Conservation (phyloP, 2,113 vertebrate species). For the Accipiter cooperii region DNA sequence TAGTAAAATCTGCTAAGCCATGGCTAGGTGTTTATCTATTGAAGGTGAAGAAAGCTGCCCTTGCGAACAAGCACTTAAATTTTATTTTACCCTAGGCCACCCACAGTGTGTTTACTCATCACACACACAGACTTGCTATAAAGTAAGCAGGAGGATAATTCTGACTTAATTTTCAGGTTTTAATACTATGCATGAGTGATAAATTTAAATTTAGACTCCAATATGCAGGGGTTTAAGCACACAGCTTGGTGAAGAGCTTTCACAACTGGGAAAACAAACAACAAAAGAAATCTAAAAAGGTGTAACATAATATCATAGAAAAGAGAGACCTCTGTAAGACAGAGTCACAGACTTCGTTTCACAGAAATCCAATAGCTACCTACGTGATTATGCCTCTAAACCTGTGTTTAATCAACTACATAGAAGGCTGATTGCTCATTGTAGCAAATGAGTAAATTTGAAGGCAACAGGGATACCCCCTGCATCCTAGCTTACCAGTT, state of each 20-base stretch:
- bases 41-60: conserved; percentile 26
- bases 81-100: conserved; percentile 54
- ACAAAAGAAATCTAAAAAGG: neutral
- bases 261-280: neutral
- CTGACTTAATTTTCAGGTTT: conserved; percentile 30
- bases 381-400: neutral
- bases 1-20: neutral
- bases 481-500: neutral
- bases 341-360: neutral
- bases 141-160: conserved; percentile 28
- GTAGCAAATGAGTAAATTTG: neutral
- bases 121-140: conserved; percentile 29
- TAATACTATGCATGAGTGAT: neutral
- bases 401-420: neutral
- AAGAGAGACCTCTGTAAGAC: neutral
- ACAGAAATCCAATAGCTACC: neutral
- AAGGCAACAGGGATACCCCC: neutral
- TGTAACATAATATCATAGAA: neutral
- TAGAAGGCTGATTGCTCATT: neutral
- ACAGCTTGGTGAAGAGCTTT: neutral
- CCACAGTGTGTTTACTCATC: conserved; percentile 50
- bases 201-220: conserved; percentile 22
- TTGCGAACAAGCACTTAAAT: neutral
- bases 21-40: neutral
- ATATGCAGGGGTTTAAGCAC: neutral